phyloP scores from a whole-genome alignment of 2,888 invertebrate species.

The Ferdinandea cuprea region DNA sequence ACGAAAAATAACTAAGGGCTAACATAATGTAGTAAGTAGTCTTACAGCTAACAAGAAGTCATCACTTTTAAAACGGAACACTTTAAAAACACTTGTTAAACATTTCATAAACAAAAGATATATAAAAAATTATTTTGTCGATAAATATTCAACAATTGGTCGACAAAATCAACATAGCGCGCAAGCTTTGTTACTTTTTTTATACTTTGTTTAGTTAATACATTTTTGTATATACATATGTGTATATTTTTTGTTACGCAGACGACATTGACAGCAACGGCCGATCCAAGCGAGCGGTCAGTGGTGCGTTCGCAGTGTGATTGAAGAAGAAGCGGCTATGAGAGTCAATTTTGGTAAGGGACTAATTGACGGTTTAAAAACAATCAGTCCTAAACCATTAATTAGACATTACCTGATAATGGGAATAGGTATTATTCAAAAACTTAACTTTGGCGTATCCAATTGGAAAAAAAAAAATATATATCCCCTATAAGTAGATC shows the following conservation, averaged over 20 bases:
- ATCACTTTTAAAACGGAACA: conserved; percentile 65
- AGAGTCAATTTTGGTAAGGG: conserved; percentile 70
- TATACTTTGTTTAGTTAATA: conserved; percentile 6
- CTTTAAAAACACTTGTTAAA: conserved; percentile 24
- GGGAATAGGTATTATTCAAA: conserved; percentile 28
- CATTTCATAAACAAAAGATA: conserved; percentile 40
- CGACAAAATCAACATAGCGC: conserved; percentile 45
- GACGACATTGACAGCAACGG: conserved; percentile 75
- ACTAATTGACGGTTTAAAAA: conserved; percentile 70
- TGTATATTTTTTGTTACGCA: conserved; percentile 49
- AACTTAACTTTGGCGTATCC: conserved; percentile 17
- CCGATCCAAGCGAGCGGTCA: conserved; percentile 75
- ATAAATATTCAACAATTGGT: conserved; percentile 31
- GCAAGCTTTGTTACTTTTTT: conserved; percentile 25
- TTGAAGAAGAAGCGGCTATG: conserved; percentile 75
- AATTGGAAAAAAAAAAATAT: conserved; percentile 23
- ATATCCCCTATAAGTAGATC: too few relatives aligned
- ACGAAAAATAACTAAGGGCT: conserved; percentile 42
- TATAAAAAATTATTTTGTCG: conserved; percentile 57
- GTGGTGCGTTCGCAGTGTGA: conserved; percentile 74
- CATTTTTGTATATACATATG: too few relatives aligned
- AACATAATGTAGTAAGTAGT: conserved; percentile 11
- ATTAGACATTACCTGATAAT: conserved; percentile 62
- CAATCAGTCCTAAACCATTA: conserved; percentile 64
- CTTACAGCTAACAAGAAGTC: conserved; percentile 60